Base-by-base conservation (phyloP, 2,113 vertebrate genomes). In the Mystacornis crossleyi region DNA sequence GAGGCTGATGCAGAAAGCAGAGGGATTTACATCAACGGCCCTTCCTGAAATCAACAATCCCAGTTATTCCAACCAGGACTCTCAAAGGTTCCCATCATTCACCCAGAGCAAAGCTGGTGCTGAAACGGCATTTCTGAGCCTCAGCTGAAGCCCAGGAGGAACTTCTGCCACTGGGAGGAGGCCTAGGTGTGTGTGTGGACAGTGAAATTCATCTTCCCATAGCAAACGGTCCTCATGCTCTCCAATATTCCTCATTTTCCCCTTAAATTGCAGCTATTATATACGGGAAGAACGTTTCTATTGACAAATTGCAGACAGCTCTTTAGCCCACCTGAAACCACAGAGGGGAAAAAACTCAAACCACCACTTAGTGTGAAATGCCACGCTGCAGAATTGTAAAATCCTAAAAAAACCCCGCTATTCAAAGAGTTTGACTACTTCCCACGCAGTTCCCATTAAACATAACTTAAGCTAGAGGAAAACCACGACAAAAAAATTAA, bases 401-500 rank as follows among this genome's bases (percentile, higher is more conserved):
- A 69, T 9, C 47, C 18, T 40, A 28, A 43, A 36, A 66, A 33
- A n/a, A n/a, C 5, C 26, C n/a, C 5, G 38, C 5, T 8, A 9
- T 12, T 15, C 24, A 25, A 50, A 51, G 2, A 34, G 0, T 13
- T n/a, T 4, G 19, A 86, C 6, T 2, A 12, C 85, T 11, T 54
- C 67, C 11, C 33, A 24, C 26, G 34, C 17, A 8, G 9, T 6
- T 74, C 2, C 14, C 3, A 53, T 6, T 13, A 62, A 34, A 60
- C 0, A 5, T 8, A 28, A 42, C 28, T 45, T 3, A 20, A 53
- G 18, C 13, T 3, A 33, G 66, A 70, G 9, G 14, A 40, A 50
- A 48, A 6, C 1, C 0, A 47, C 23, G 8, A 45, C 10, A 18
- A 24, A 26, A 67, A 20, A 0, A 16, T n/a, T n/a, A 24, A 57